These are phyloP conservation scores for Eustalomyia histrio DNA, from an alignment of 2,888 invertebrate genomes.

Conservation along the genomic window DNA sequence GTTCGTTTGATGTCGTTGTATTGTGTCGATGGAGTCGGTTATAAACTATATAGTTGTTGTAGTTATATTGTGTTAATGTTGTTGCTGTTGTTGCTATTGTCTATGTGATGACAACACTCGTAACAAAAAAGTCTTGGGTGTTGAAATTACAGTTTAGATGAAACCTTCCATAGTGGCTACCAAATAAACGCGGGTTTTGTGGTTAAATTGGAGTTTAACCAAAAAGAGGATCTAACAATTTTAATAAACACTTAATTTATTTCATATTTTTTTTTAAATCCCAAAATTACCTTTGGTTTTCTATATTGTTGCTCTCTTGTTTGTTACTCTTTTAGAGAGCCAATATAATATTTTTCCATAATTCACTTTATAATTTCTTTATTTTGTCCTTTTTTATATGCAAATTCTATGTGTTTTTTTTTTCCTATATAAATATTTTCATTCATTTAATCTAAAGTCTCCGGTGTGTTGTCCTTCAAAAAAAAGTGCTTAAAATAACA, in stretches of 20 bases:
- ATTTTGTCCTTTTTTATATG: conserved; percentile 38
- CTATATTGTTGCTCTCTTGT: neutral
- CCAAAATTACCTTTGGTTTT: neutral
- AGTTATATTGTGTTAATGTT: conserved; percentile 29
- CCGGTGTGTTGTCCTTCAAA: conserved; percentile 66
- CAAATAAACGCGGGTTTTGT: conserved; percentile 48
- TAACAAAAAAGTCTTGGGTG: conserved; percentile 2
- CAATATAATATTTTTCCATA: conserved; percentile 2
- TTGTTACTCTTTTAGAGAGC: conserved; percentile 5
- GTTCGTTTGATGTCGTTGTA: conserved; percentile 65
- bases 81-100: conserved; percentile 33
- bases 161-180: conserved; percentile 15
- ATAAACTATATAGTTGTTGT: conserved; percentile 41
- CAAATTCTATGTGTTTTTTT: conserved; percentile 33
- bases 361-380: conserved; percentile 31
- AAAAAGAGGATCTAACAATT: no score
- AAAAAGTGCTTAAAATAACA: conserved; percentile 7
- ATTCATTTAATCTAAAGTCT: conserved; percentile 57
- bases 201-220: neutral
- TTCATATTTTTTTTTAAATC: conserved; percentile 16
- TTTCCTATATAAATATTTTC: conserved; percentile 46
- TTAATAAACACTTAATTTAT: neutral
- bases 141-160: conserved; percentile 15
- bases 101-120: conserved; percentile 48
- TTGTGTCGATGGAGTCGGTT: conserved; percentile 53